Evolutionary conservation across 2,888 invertebrate genomes (phyloP).

Genomic region (Saturnia pavonia): DNA sequence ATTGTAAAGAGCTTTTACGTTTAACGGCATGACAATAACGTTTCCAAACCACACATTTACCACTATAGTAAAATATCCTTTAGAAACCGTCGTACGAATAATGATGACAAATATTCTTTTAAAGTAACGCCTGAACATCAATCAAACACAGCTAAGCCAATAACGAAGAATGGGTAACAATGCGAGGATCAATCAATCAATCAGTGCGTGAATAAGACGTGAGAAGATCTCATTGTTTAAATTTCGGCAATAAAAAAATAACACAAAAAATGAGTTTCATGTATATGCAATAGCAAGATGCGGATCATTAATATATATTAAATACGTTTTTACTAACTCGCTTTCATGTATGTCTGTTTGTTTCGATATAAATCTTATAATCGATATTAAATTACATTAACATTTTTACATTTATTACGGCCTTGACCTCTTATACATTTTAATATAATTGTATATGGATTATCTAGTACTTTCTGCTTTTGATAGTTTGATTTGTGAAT

Average conservation of each 20-base stretch:
- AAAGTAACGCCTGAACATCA: slow-evolving; percentile 9
- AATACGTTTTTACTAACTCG: too few species aligned
- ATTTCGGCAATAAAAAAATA: not conserved
- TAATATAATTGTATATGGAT: too few species aligned
- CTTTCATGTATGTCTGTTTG: too few species aligned
- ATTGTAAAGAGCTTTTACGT: not conserved
- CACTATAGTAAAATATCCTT: not conserved
- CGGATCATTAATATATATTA: too few species aligned
- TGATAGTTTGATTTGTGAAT: too few species aligned
- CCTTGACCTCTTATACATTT: too few species aligned
- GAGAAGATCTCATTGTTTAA: not conserved
- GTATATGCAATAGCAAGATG: not conserved
- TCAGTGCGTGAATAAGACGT: not conserved
- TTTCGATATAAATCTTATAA: too few species aligned
- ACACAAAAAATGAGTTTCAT: not conserved
- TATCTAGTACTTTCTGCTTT: too few species aligned
- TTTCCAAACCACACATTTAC: not conserved
- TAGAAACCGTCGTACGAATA: slow-evolving; percentile 3
- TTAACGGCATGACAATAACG: not conserved
- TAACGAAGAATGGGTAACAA: slow-evolving; percentile 5
- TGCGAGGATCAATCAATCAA: slow-evolving; percentile 1
- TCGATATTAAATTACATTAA: too few species aligned
- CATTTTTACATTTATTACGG: too few species aligned
- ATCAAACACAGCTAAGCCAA: slow-evolving; percentile 10
- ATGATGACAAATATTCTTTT: slow-evolving; percentile 6